phyloP scores from a whole-genome alignment of 2,797 vertebrate genomes.

The Mus spretus region DNA sequence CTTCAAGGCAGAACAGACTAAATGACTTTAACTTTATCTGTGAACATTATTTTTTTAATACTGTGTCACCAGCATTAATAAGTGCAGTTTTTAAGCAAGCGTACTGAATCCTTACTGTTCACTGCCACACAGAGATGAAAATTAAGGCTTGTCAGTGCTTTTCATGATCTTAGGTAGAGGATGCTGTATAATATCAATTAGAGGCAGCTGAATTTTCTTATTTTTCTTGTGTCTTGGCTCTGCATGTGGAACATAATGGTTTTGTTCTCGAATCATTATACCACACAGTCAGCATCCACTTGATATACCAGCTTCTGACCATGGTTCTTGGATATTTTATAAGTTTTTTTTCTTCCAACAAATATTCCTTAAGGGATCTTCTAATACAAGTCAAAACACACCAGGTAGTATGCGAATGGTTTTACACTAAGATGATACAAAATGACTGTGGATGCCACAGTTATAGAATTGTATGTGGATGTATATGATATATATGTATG shows the following conservation, averaged over 20 bases:
- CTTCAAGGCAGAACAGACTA: neutral
- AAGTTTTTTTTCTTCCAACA: neutral
- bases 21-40: neutral
- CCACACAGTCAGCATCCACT: neutral
- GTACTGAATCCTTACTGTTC: slow-evolving; percentile 5
- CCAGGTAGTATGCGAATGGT: neutral
- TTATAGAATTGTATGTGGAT: neutral
- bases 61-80: neutral
- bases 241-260: neutral
- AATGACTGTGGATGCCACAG: neutral
- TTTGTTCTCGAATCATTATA: slow-evolving; percentile 29
- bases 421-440: slow-evolving; percentile 20
- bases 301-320: neutral
- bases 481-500: neutral
- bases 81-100: slow-evolving; percentile 8
- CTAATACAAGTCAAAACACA: neutral
- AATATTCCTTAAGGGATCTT: neutral
- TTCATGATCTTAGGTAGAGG: slow-evolving; percentile 37
- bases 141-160: slow-evolving; percentile 47
- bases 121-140: slow-evolving; percentile 19
- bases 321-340: neutral
- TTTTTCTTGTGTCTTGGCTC: neutral
- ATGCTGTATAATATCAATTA: neutral
- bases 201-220: neutral
- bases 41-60: slow-evolving; percentile 19